These are phyloP conservation scores for Bursaphelenchus okinawaensis DNA, from an alignment of 2,888 invertebrate genomes.

Conservation along the genomic window DNA sequence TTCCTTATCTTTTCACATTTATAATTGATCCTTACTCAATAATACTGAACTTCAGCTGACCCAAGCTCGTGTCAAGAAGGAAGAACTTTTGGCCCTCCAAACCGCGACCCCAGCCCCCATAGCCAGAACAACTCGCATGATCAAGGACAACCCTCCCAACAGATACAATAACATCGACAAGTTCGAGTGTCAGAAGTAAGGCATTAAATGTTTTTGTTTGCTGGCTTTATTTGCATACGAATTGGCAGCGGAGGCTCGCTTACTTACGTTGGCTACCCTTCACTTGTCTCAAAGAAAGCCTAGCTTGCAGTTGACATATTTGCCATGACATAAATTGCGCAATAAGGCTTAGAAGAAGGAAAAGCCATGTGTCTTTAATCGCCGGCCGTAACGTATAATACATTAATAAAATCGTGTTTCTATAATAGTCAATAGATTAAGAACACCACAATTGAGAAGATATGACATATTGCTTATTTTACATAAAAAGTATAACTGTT, in stretches of 20 bases:
- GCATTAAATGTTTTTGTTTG: neutral
- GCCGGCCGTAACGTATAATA: too few relatives aligned
- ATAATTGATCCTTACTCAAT: too few relatives aligned
- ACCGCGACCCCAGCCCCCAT: constrained; percentile 19
- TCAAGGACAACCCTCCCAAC: constrained; percentile 1
- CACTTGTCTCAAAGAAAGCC: neutral
- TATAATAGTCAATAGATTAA: too few relatives aligned
- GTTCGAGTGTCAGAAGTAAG: constrained; percentile 6
- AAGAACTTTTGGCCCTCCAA: constrained; percentile 9
- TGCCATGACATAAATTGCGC: constrained; percentile 3
- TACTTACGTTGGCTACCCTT: too few relatives aligned
- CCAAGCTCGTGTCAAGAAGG: constrained; percentile 1
- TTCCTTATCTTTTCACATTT: neutral
- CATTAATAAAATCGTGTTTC: neutral
- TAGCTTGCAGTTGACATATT: neutral
- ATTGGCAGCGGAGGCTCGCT: neutral
- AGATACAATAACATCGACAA: constrained; percentile 11
- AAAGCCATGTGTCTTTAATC: neutral
- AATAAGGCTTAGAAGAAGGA: neutral
- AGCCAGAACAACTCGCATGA: constrained; percentile 20
- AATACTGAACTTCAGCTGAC: constrained; percentile 4
- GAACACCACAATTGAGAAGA: too few relatives aligned
- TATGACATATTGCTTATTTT: too few relatives aligned
- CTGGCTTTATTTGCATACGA: neutral
- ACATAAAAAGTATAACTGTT: too few relatives aligned